Evolutionary conservation across 2,888 invertebrate species (phyloP), one percentile per base, ranked within the genome.

Genomic region (Xanthorhoe designata): DNA sequence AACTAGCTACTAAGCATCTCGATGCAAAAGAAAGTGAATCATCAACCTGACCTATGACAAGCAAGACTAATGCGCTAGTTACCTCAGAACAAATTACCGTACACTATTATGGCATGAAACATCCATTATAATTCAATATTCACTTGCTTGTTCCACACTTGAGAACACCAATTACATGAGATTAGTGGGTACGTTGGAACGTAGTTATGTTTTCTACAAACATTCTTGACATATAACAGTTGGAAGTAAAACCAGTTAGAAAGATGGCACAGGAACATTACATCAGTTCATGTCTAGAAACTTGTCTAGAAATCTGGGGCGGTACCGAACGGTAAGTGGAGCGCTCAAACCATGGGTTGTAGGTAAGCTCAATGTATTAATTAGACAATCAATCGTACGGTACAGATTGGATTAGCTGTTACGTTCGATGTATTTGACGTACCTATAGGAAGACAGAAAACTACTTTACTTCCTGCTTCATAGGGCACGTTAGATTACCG

Each of bases 241-340:
- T 15, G 29, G 29, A 32, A 32, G 32, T 17, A 59, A 17, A 58
- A 73, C 76, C 69, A 61, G 60, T 71, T 69, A 72, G 72, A 75
- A 72, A 75, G 70, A 64, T 49, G 58, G 59, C 64, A 61, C 71
- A 73, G 71, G 71, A 75, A 74, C 61, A 62, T 51, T 54, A 51
- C 49, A 52, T 29, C 17, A 47, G 54, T 71, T 62, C 70, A 61
- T 58, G 77, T 73, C 75, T 81, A 79, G 81, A 85, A 84, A 86
- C 80, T 78, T 59, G 79, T 76, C 72, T 82, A 87, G 87, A 88
- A 85, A 86, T 80, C 83, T 66, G 70, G 75, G 79, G 82, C 79
- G 80, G 77, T 70, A 66, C 78, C 66, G 64, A 57, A 54, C 15
- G 67, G 68, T 70, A 84, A 87, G 76, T 88, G 79, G 86, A 87